These are phyloP conservation scores for Netelia virgata DNA, from an alignment of 2,888 invertebrate genomes.

Conservation along the genomic window DNA sequence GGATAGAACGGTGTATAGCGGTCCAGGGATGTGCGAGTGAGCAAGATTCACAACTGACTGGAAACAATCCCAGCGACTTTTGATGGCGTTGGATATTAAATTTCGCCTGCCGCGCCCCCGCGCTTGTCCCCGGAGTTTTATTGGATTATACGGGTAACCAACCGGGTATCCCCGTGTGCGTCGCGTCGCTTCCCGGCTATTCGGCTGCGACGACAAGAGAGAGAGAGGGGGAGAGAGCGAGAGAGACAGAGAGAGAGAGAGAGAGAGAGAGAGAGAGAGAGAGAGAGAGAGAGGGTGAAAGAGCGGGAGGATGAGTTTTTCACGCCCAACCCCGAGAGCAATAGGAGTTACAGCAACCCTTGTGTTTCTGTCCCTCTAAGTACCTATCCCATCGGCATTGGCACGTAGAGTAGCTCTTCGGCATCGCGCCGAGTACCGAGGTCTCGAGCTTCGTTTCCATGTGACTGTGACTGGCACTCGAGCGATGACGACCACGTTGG, in stretches of 20 bases:
- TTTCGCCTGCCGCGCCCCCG: constrained; percentile 79
- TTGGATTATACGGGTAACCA: constrained; percentile 82
- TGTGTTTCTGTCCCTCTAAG: constrained; percentile 75
- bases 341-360: constrained; percentile 72
- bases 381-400: constrained; percentile 77
- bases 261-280: background rate
- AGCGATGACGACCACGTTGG: constrained; percentile 40
- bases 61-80: constrained; percentile 83
- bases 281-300: too few species aligned
- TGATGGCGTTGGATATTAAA: constrained; percentile 84
- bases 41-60: constrained; percentile 79
- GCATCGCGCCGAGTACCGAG: constrained; percentile 74
- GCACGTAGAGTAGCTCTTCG: constrained; percentile 75
- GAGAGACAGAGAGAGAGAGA: constrained; percentile 14
- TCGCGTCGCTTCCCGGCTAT: constrained; percentile 30
- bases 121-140: constrained; percentile 80
- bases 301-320: background rate
- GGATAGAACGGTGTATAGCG: background rate
- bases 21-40: constrained; percentile 20
- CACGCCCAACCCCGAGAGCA: constrained; percentile 1
- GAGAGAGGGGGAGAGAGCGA: background rate
- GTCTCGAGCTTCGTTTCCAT: constrained; percentile 45
- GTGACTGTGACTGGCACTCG: constrained; percentile 40
- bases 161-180: constrained; percentile 68
- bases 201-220: constrained; percentile 44